These are phyloP conservation scores for Poecilia gillii DNA, from an alignment of 2,797 vertebrate genomes.

Conservation along the genomic window DNA sequence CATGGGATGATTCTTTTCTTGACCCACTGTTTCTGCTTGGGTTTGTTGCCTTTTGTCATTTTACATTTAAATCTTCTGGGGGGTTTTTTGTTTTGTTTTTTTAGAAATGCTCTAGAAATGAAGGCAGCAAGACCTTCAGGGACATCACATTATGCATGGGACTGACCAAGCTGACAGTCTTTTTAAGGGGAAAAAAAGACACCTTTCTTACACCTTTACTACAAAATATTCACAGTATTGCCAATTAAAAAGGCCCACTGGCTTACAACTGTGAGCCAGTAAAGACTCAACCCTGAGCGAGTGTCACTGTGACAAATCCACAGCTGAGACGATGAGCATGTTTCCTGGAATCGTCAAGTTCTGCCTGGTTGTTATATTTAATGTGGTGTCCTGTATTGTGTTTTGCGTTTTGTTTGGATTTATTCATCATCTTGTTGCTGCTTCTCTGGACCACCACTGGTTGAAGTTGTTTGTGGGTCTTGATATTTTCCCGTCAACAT, in stretches of 20 bases:
- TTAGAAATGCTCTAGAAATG: neutral
- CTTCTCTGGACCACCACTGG: neutral
- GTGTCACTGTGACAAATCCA: neutral
- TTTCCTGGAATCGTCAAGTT: neutral
- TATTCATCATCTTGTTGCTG: neutral
- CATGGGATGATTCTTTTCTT: neutral
- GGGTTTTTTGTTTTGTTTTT: neutral
- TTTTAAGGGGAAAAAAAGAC: neutral
- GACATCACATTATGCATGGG: neutral
- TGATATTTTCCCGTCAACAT: neutral
- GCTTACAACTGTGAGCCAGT: neutral
- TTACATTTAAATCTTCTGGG: neutral
- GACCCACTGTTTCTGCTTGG: constrained; percentile 1
- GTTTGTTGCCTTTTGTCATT: constrained; percentile 3
- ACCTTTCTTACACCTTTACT: neutral
- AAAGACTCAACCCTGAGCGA: neutral
- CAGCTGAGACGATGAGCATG: neutral
- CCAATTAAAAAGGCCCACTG: neutral
- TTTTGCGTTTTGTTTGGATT: neutral
- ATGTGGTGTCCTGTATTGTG: no score
- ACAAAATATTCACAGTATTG: neutral
- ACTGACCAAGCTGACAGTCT: neutral
- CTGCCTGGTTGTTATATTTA: neutral
- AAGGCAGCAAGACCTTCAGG: neutral
- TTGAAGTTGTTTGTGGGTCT: neutral